These are phyloP conservation scores for Lamproptera curius DNA, from an alignment of 2,888 invertebrate species.

Conservation along the genomic window DNA sequence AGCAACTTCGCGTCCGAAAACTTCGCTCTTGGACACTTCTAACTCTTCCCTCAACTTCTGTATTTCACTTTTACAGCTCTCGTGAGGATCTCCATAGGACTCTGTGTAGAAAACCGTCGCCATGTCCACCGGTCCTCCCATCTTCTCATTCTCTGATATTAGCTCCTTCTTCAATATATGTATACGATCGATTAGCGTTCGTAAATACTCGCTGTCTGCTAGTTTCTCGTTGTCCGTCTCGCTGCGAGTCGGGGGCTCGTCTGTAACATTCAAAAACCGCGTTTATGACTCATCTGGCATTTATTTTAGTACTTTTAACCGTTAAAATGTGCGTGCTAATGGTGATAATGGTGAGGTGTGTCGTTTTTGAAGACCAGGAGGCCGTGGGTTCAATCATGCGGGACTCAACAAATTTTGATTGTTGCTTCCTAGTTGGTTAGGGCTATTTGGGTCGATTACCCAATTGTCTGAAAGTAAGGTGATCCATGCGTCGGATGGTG, in stretches of 20 bases:
- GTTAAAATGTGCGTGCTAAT: too few relatives aligned
- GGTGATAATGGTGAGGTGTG: too few relatives aligned
- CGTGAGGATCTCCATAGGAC: constrained; percentile 64
- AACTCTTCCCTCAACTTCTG: constrained; percentile 81
- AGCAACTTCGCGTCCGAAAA: constrained; percentile 30
- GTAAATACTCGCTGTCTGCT: constrained; percentile 71
- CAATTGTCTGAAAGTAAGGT: too few relatives aligned
- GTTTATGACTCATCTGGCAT: too few relatives aligned
- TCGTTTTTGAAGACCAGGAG: too few relatives aligned
- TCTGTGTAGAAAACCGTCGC: constrained; percentile 69
- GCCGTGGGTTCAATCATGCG: too few relatives aligned
- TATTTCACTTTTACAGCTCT: constrained; percentile 81
- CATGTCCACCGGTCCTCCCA: constrained; percentile 80
- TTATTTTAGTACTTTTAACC: too few relatives aligned
- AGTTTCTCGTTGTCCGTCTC: constrained; percentile 69
- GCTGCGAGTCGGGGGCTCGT: constrained; percentile 46
- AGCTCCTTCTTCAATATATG: constrained; percentile 80
- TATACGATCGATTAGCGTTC: constrained; percentile 80
- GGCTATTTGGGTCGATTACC: too few relatives aligned
- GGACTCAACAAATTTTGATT: too few relatives aligned
- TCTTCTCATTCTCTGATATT: constrained; percentile 77
- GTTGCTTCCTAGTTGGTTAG: too few relatives aligned
- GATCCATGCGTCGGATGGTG: too few relatives aligned
- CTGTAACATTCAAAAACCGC: constrained; percentile 27
- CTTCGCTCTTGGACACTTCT: constrained; percentile 80